phyloP scores from a whole-genome alignment of 2,113 vertebrate genomes.

The Dolichallabes microphthalmus region DNA sequence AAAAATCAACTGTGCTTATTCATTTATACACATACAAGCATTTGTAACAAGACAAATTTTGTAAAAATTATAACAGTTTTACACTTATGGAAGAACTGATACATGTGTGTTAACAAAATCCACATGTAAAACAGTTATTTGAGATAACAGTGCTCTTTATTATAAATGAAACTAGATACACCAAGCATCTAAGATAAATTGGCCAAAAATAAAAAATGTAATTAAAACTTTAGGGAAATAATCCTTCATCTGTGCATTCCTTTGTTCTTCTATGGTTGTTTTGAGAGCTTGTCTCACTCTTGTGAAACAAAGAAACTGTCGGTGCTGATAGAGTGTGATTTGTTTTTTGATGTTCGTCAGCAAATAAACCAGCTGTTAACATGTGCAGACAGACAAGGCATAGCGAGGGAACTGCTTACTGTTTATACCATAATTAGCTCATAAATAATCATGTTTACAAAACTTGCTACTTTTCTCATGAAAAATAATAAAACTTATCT shows the following conservation, averaged over 20 bases:
- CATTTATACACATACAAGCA: not conserved
- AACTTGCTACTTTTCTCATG: conserved; percentile 42
- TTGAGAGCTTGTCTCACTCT: conserved; percentile 50
- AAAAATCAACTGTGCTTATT: not conserved
- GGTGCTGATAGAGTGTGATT: conserved; percentile 52
- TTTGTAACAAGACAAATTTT: not conserved
- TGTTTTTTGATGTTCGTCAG: conserved; percentile 58
- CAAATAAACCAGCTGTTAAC: conserved; percentile 66
- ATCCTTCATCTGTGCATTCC: conserved; percentile 55
- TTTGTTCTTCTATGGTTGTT: conserved; percentile 58
- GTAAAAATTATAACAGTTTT: not conserved
- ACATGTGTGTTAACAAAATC: conserved; percentile 43
- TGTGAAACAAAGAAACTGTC: conserved; percentile 40
- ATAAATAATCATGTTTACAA: conserved; percentile 60
- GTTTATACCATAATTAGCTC: conserved; percentile 59
- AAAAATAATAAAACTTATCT: conserved; percentile 41
- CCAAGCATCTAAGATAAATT: conserved; percentile 15
- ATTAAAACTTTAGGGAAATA: conserved; percentile 61
- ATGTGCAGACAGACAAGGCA: conserved; percentile 52
- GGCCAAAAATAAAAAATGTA: conserved; percentile 37
- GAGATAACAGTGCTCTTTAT: conserved; percentile 60
- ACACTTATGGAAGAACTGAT: not conserved
- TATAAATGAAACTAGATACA: conserved; percentile 18
- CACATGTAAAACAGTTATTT: conserved; percentile 51
- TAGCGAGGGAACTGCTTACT: conserved; percentile 53